Percentiles rank a stretch among this genome's conserved stretches.
Evolutionary conservation across 2,888 invertebrate species (phyloP).

Genomic region (Tipula lateralis): DNA sequence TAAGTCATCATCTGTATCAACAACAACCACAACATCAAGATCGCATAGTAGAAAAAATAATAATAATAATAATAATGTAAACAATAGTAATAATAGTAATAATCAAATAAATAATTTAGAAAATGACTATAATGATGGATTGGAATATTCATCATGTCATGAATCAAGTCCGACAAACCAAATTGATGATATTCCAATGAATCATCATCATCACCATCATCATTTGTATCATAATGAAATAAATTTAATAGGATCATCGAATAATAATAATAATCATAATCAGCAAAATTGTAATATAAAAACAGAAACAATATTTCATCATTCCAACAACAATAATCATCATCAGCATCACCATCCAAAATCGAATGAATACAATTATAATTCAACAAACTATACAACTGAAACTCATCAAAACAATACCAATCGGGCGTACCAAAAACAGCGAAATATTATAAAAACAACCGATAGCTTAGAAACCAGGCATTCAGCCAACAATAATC

Average conservation of each 20-base stretch:
- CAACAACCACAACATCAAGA: conserved; percentile 26
- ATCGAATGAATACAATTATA: conserved; percentile 19
- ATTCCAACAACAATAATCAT: conserved; percentile 12
- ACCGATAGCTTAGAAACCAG: not conserved
- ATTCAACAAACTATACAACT: not conserved
- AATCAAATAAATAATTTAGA: conserved; percentile 32
- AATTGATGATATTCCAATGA: conserved; percentile 24
- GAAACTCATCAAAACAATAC: not conserved
- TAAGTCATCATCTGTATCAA: conserved; percentile 36
- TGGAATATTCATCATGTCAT: conserved; percentile 26
- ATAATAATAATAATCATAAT: not conserved
- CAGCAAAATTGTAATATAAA: conserved; percentile 26
- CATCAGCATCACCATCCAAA: not conserved
- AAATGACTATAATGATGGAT: not conserved
- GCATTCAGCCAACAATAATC: not conserved
- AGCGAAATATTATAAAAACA: conserved; percentile 6
- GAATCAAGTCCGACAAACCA: conserved; percentile 25
- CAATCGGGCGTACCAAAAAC: not conserved
- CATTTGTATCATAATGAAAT: conserved; percentile 2
- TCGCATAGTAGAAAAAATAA: not conserved
- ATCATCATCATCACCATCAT: conserved; percentile 27
- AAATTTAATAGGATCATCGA: conserved; percentile 20
- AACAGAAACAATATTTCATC: conserved; percentile 26
- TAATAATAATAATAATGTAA: conserved; percentile 26
- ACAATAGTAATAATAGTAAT: conserved; percentile 33